phyloP scores from a whole-genome alignment of 2,113 vertebrate genomes.

The Cardinalis cardinalis region DNA sequence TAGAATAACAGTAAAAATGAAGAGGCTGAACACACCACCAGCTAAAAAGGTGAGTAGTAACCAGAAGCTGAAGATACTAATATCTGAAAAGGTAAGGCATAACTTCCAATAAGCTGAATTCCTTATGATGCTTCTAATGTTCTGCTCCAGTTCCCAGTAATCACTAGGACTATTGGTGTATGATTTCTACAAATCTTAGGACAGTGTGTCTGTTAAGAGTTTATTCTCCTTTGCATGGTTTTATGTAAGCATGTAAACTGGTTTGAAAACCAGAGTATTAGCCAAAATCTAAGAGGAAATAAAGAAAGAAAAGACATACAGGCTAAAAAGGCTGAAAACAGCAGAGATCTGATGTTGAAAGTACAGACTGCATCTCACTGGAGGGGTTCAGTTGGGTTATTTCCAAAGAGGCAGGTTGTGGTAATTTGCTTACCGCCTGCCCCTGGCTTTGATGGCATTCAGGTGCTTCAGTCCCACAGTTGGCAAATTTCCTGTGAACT shows the following conservation, averaged over 20 bases:
- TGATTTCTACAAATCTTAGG: conserved; percentile 5
- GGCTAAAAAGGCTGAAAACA: not conserved
- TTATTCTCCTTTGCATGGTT: conserved; percentile 1
- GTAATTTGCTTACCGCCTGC: not conserved
- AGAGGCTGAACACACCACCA: not conserved
- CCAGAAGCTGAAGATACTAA: not conserved
- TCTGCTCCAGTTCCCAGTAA: conserved; percentile 29
- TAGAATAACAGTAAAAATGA: not conserved
- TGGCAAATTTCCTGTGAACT: conserved; percentile 1
- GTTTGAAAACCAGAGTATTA: conserved; percentile 37
- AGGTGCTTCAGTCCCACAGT: not conserved
- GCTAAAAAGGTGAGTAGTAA: not conserved
- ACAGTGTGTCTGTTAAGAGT: conserved; percentile 19
- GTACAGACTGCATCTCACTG: conserved; percentile 1
- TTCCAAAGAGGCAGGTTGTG: conserved; percentile 23
- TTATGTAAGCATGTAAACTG: conserved; percentile 34
- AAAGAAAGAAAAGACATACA: not conserved
- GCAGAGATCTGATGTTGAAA: not conserved
- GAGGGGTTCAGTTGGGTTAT: conserved; percentile 12
- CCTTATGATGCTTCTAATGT: not conserved
- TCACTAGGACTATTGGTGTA: not conserved
- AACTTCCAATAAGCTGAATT: conserved; percentile 11
- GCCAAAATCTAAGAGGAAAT: not conserved
- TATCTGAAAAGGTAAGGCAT: not conserved
- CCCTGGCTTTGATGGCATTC: not conserved